Evolutionary conservation across 2,797 vertebrate species (phyloP), one percentile per base, ranked within the genome.

Genomic region (Australoheros facetus): DNA sequence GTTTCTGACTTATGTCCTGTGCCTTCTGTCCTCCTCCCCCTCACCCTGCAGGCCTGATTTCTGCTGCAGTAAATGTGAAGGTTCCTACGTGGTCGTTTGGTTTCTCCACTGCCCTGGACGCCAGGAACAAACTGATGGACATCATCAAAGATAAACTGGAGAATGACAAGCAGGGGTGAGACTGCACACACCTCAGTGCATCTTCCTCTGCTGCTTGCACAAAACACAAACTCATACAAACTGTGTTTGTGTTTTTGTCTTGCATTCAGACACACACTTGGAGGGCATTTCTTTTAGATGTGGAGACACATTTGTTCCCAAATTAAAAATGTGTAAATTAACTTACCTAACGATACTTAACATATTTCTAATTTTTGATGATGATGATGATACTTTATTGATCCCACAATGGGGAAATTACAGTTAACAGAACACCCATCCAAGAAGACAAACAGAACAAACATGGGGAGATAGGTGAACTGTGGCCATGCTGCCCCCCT

Each of bases 91-190:
- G 94, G 93, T 93, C 93, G 0, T 95, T 92, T 0, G 91, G 91
- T 30, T 93, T 94, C 77, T 90, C 91, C 77, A 86, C 73, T 0
- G 93, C 92, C 48, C 85, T 94, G 71, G 93, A 93, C 0, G 93
- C 94, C 62, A 88, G 89, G 86, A 89, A 92, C 78, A 93, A 88
- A 82, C 90, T 94, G 75, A 90, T 94, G 91, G 83, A 80, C 37
- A 93, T 94, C 75, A 94, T 95, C 75, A 94, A 88, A 74, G 85
- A 94, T 66, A 95, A 93, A 79, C 85, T 95, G 81, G 71, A 90
- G 73, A 89, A 87, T 54, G 93, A 94, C 66, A 83, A 28, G 48
- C 55, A 92, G 21, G 93, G 93, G 93, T 95, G 74, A 90, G 87
- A 19, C 73, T 16, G 11, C 23, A 21, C 21, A 11, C 17, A 19